Conservation (phyloP, 1,140 invertebrate species). For the Drosophila mayri region DNA sequence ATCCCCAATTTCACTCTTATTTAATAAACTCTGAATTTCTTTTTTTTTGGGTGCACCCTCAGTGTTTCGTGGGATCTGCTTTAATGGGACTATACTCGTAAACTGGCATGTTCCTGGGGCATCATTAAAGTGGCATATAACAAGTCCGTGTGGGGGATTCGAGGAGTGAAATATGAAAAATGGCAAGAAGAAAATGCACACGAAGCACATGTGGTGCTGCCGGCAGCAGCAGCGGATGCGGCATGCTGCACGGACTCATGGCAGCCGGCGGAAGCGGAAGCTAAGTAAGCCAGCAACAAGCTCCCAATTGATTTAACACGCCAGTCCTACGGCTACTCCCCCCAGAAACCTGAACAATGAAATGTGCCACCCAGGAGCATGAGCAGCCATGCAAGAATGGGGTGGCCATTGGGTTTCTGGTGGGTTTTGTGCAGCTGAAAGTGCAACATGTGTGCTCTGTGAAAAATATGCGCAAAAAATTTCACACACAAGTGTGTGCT, state of each 20-base stretch:
- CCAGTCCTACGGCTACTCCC: constrained; percentile 18
- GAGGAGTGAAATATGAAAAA: constrained; percentile 63
- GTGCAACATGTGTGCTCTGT: constrained; percentile 70
- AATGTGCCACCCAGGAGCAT: constrained; percentile 31
- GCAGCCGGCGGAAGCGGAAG: constrained; percentile 63
- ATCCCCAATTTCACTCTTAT: neutral
- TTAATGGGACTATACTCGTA: constrained; percentile 41
- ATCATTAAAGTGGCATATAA: constrained; percentile 59
- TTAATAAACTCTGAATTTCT: neutral
- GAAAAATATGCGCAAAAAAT: constrained; percentile 70
- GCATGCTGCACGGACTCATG: constrained; percentile 36
- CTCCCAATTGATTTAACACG: constrained; percentile 82
- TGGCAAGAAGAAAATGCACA: constrained; percentile 49
- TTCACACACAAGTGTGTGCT: constrained; percentile 59
- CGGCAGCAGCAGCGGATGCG: constrained; percentile 18
- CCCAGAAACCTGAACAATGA: constrained; percentile 55
- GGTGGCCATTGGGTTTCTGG: constrained; percentile 4
- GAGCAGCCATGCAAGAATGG: constrained; percentile 9
- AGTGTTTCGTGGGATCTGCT: constrained; percentile 23
- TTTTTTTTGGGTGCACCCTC: constrained; percentile 2
- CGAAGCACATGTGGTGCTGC: constrained; percentile 60
- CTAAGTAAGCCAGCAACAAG: constrained; percentile 77
- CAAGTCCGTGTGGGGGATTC: constrained; percentile 4
- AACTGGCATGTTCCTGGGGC: constrained; percentile 38
- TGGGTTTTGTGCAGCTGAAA: constrained; percentile 21